A percentile compares a stretch with the other conserved stretches of the same genome.
These are phyloP conservation scores for Echinarachnius parma DNA, from an alignment of 53 echinoderm and acorn worm genomes.

Conservation along the genomic window DNA sequence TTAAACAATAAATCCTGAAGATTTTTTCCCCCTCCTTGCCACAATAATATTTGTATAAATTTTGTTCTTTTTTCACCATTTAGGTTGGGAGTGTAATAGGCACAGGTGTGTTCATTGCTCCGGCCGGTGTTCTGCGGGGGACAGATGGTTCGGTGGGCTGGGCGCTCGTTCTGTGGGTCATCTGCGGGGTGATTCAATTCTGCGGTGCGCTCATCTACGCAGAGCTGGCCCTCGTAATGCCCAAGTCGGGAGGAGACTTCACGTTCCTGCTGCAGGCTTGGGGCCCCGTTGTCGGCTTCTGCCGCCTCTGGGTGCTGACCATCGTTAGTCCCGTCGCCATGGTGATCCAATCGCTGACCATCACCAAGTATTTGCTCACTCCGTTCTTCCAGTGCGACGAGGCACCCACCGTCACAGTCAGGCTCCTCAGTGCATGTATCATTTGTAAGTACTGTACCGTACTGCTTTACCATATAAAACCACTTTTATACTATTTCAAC, in stretches of 20 bases:
- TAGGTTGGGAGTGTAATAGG: conserved; percentile 67
- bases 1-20: too few relatives aligned
- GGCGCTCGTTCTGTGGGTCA: conserved; percentile 52
- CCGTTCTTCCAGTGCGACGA: conserved; percentile 47
- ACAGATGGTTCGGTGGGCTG: conserved; percentile 57
- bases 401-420: conserved; percentile 11
- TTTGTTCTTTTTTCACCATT: too few relatives aligned
- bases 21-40: too few relatives aligned
- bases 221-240: conserved; percentile 68
- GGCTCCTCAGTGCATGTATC: conserved; percentile 40
- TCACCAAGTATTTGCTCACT: conserved; percentile 51
- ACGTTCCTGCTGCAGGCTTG: conserved; percentile 50
- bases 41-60: too few relatives aligned
- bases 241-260: conserved; percentile 78
- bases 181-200: conserved; percentile 39
- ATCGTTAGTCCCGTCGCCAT: conserved; percentile 34
- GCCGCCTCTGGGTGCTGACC: conserved; percentile 45
- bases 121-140: conserved; percentile 47
- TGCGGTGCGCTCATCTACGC: conserved; percentile 72
- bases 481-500: too few relatives aligned
- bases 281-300: conserved; percentile 47
- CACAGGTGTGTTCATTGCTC: conserved; percentile 70
- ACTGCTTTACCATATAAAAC: too few relatives aligned
- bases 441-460: conserved; percentile 50
- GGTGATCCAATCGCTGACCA: conserved; percentile 40